A percentile compares a stretch with the other conserved stretches of the same genome.
Evolutionary conservation across 2,888 invertebrate genomes (phyloP).

Genomic region (Dryadula phaetusa): DNA sequence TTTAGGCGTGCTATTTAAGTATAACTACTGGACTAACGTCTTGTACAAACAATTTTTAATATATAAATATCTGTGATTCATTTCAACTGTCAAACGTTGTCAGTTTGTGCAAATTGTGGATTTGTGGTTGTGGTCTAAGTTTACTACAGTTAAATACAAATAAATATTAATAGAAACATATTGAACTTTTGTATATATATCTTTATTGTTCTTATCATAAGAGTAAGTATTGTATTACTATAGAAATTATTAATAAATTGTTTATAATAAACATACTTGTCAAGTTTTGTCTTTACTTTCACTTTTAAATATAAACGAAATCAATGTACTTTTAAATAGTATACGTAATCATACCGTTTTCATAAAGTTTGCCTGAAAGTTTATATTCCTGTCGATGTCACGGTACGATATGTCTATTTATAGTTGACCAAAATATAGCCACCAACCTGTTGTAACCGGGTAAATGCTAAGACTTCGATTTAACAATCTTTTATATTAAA

Average conservation of each 20-base stretch:
- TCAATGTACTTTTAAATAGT: conserved; percentile 42
- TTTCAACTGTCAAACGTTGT: conserved; percentile 20
- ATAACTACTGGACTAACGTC: background rate
- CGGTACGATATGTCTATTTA: conserved; percentile 44
- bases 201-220: conserved; percentile 20
- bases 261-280: conserved; percentile 42
- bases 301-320: conserved; percentile 48
- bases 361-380: conserved; percentile 31
- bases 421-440: conserved; percentile 44
- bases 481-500: conserved; percentile 17
- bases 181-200: conserved; percentile 21
- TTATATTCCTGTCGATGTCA: conserved; percentile 34
- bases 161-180: conserved; percentile 26
- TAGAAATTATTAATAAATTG: conserved; percentile 21
- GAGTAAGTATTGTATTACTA: conserved; percentile 33
- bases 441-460: conserved; percentile 45
- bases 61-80: conserved; percentile 21
- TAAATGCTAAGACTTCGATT: conserved; percentile 26
- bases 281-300: conserved; percentile 50
- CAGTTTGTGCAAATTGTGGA: conserved; percentile 41
- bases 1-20: background rate
- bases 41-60: background rate
- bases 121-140: conserved; percentile 38
- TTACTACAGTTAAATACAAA: conserved; percentile 31
- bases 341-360: conserved; percentile 45